Base-by-base conservation (phyloP, 1,140 invertebrate species). In the Limonius californicus region DNA sequence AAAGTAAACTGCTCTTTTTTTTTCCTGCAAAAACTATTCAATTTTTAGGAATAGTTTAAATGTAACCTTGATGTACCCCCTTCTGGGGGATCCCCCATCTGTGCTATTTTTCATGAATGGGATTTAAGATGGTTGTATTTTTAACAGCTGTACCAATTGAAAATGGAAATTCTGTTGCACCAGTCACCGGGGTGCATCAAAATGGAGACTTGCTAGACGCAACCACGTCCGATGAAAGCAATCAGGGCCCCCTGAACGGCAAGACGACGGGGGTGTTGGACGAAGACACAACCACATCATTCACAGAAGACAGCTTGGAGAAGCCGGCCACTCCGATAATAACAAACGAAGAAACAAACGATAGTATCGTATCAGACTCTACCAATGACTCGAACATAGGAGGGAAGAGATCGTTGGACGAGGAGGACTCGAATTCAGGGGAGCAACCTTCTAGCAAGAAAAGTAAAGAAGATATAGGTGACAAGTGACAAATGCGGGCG, bases 291-390 rank as follows among this genome's bases (percentile, higher is more conserved):
- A 85, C 81, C 65, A 86, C 86, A 60, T 87, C 86, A 11, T 88
- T 86, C 76, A 87, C 85, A 47, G 87, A 89, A 72, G 87, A 88
- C 71, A 87, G 85, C 20, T 73, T 87, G 73, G 86, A 87, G 72
- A 83, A 71, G 47, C 71, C 73, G 20, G 66, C 70, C 12, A 68
- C 71, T 20, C 68, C 70, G 15, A 70, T 74, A 45, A 67, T 72
- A 16, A 67, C 74, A 50, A 75, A 70, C 50, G 73, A 74, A 39
- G 74, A 74, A 56, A 75, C 74, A 54, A 75, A 74, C 61, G 74
- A 77, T 55, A 71, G 69, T 50, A 71, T 70, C 57, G 70, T 71
- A 12, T 73, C 70, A 14, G 76, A 75, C 59, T 75, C 73, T 16
- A 76, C 71, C 20, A 75, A 76, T 59, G 74, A 76, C 57, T 75